A percentile compares a stretch with the other conserved stretches of the same genome.
phyloP scores from a whole-genome alignment of 2,888 invertebrate species.

The Brachyptera putata region DNA sequence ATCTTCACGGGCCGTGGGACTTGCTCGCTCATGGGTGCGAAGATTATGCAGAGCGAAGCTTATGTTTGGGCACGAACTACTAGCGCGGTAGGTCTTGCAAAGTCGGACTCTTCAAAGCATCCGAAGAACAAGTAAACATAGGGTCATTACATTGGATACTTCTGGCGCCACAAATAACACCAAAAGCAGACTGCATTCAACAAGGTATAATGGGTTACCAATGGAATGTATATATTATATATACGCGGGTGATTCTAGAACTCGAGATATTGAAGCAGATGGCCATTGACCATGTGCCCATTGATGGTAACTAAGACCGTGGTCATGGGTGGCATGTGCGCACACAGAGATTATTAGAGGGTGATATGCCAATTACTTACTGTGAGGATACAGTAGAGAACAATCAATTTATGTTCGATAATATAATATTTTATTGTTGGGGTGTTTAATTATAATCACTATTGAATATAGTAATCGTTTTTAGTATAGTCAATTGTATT shows the following conservation, averaged over 20 bases:
- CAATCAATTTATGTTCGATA: too few species aligned
- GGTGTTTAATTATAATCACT: too few species aligned
- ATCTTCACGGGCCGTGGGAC: neutral
- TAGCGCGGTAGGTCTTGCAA: neutral
- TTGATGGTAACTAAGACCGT: neutral
- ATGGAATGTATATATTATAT: too few species aligned
- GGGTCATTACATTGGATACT: slow-evolving; percentile 6
- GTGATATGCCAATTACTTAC: too few species aligned
- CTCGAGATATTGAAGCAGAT: neutral
- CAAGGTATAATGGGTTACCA: slow-evolving; percentile 3
- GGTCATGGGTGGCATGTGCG: slow-evolving; percentile 2
- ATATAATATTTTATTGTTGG: too few species aligned
- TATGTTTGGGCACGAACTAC: neutral
- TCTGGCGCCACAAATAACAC: slow-evolving; percentile 10
- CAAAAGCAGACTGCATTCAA: neutral
- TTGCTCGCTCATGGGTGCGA: neutral
- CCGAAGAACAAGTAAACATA: neutral
- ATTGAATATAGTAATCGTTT: too few species aligned
- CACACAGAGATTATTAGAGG: too few species aligned
- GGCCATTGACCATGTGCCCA: slow-evolving; percentile 7
- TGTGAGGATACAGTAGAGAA: too few species aligned
- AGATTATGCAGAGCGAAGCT: neutral
- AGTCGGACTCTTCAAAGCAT: neutral
- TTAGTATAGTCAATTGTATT: too few species aligned
- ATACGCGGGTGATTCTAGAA: neutral